Evolutionary conservation across 2,797 vertebrate species (phyloP), one percentile per base, ranked within the genome.

Genomic region (Tokudaia muenninki): DNA sequence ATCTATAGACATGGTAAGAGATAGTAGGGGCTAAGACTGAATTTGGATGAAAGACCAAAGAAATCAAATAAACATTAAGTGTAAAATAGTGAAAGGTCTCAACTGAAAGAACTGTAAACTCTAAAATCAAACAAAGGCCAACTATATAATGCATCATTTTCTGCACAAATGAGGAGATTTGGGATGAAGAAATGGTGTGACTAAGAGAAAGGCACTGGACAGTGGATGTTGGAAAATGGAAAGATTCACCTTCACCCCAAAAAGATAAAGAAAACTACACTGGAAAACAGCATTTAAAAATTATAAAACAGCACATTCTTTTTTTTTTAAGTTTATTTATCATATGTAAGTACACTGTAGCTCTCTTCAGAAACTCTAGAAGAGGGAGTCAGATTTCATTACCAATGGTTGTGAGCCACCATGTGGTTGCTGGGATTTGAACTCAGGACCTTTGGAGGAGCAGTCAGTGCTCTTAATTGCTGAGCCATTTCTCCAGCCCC

Each of bases 91-190:
- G 87, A 84, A 34, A 34, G 14, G 72, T n/a, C 57, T 67, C 59
- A 52, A 82, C 12, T 83, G 37, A 80, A 89, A 61, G 9, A 94
- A 78, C 55, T 89, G 50, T 47, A 79, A n/a, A 82, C 91, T 41
- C 9, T 82, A 94, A 95, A 47, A 75, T 13, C 80, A 90, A 52
- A 91, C 31, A 61, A 81, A 83, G 14, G 14, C 4, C 21, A 12
- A 63, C 3, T 84, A 24, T 24, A 0, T 82, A 83, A 59, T 37
- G 10, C 17, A 78, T n/a, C 10, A 4, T 50, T 4, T 7, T 87
- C 34, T 63, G 12, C n/a, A 74, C 37, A 86, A 94, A 77, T 37
- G 10, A 3, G 19, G 91, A 52, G 6, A 86, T 67, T 65, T 44
- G 41, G 84, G 93, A 65, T 83, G 75, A 41, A 78, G 37, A 17